A percentile compares a stretch with the other conserved stretches of the same genome.
Conservation (phyloP, 2,888 invertebrate genomes). For the Corbicula japonica region DNA sequence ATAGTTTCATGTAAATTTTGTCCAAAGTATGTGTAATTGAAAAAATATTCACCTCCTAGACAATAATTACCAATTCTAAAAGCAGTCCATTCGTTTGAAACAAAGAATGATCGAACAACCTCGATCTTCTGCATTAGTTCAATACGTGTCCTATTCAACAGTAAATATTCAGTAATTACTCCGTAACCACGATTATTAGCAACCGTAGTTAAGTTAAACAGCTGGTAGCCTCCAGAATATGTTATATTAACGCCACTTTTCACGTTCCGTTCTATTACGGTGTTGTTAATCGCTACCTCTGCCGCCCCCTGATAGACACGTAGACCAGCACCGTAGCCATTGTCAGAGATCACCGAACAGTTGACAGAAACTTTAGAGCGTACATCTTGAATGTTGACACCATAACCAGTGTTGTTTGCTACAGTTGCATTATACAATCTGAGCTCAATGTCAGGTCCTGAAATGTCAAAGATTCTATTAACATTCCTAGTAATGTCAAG, state of each 20-base stretch:
- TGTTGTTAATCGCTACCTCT: constrained; percentile 96
- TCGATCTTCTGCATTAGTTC: constrained; percentile 79
- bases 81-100: constrained; percentile 95
- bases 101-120: constrained; percentile 94
- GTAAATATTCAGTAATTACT: constrained; percentile 81
- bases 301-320: constrained; percentile 96
- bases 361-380: constrained; percentile 95
- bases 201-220: constrained; percentile 94
- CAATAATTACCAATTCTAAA: constrained; percentile 98
- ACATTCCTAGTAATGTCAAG: too few species aligned
- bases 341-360: constrained; percentile 92
- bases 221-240: constrained; percentile 96
- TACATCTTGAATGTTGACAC: constrained; percentile 96
- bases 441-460: constrained; percentile 82
- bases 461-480: too few species aligned
- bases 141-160: constrained; percentile 82
- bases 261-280: constrained; percentile 94
- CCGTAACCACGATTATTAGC: constrained; percentile 94
- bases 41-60: constrained; percentile 88
- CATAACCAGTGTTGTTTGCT: constrained; percentile 96
- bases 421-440: constrained; percentile 94
- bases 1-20: constrained; percentile 93
- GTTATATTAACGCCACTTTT: constrained; percentile 95
- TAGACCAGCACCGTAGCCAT: constrained; percentile 94
- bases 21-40: constrained; percentile 97